Evolutionary conservation across 2,797 vertebrate genomes (phyloP).

Genomic region (Petrocephalus schoutedeni): DNA sequence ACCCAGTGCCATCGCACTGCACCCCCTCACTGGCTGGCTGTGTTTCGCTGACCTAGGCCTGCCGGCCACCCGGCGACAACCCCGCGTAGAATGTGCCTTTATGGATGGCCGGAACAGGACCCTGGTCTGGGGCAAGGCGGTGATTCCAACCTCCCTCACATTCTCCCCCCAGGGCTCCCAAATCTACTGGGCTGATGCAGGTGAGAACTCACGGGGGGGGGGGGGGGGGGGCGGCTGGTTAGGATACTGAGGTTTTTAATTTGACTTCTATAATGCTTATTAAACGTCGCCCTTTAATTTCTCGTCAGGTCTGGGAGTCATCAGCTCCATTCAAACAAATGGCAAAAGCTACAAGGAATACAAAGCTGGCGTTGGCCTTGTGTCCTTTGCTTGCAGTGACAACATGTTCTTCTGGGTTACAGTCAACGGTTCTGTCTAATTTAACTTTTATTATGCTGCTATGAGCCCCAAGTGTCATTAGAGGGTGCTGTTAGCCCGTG

Average conservation of each 20-base stretch:
- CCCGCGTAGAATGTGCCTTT: slow-evolving; percentile 65
- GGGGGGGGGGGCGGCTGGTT: neutral
- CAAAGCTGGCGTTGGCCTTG: slow-evolving; percentile 55
- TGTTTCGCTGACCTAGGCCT: slow-evolving; percentile 64
- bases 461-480: slow-evolving; percentile 33
- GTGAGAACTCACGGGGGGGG: slow-evolving; percentile 49
- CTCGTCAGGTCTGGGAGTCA: slow-evolving; percentile 48
- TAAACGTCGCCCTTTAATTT: neutral
- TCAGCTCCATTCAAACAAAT: slow-evolving; percentile 56
- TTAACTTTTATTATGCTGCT: neutral
- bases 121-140: slow-evolving; percentile 65
- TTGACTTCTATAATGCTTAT: neutral
- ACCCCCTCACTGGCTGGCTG: slow-evolving; percentile 65
- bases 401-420: slow-evolving; percentile 77
- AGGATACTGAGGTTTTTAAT: neutral
- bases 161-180: slow-evolving; percentile 61
- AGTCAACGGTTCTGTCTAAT: slow-evolving; percentile 48
- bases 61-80: accelerated
- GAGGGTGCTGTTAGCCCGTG: slow-evolving; percentile 33
- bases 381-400: slow-evolving; percentile 62
- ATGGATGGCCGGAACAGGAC: slow-evolving; percentile 74
- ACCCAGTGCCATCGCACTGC: slow-evolving; percentile 63
- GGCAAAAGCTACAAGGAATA: slow-evolving; percentile 67
- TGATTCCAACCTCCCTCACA: slow-evolving; percentile 62
- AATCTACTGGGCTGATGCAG: slow-evolving; percentile 81